A percentile compares a stretch with the other conserved stretches of the same genome.
These are phyloP conservation scores for Momotus momota DNA, from an alignment of 2,797 vertebrate species.

Conservation along the genomic window DNA sequence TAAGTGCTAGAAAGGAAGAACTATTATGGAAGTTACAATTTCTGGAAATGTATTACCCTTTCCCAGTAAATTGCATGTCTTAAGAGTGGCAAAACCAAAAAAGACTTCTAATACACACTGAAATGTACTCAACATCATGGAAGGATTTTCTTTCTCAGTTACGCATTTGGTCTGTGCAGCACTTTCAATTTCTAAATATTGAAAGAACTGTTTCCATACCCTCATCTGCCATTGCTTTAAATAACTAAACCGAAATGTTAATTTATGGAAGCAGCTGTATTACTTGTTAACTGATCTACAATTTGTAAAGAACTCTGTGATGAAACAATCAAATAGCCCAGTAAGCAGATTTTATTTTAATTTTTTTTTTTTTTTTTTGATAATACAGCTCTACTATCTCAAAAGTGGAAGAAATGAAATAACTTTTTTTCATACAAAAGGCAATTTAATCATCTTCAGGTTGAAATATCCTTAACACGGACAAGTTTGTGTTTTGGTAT, in stretches of 20 bases:
- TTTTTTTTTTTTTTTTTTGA: background rate
- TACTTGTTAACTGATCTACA: background rate
- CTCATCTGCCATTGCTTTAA: background rate
- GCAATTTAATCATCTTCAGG: background rate
- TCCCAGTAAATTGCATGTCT: background rate
- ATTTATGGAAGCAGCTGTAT: background rate
- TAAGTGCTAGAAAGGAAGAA: background rate
- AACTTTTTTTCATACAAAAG: background rate
- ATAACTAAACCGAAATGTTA: background rate
- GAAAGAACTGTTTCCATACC: background rate
- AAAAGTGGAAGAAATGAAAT: background rate
- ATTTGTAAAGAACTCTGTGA: background rate
- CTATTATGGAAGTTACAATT: background rate
- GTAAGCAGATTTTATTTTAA: background rate
- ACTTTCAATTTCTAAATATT: background rate
- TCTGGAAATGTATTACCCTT: background rate
- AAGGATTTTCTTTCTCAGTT: background rate
- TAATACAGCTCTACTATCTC: background rate
- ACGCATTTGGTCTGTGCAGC: fast-evolving
- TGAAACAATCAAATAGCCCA: background rate
- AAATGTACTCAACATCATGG: background rate
- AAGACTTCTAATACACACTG: background rate
- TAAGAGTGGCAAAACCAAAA: background rate
- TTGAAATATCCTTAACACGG: background rate
- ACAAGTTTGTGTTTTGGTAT: background rate